phyloP scores from a whole-genome alignment of 2,888 invertebrate genomes.

The Microctonus aethiopoides region DNA sequence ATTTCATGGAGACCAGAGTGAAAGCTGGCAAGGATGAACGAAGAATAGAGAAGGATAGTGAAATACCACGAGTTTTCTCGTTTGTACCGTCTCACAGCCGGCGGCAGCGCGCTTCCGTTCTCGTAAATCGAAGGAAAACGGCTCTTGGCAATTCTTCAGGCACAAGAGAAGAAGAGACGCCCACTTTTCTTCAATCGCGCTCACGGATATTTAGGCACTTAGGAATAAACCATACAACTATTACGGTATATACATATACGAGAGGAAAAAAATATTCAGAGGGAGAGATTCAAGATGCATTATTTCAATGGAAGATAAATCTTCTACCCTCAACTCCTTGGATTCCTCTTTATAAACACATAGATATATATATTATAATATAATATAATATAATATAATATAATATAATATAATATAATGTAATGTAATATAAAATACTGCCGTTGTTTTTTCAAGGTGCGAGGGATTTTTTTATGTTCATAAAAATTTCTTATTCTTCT shows the following conservation, averaged over 20 bases:
- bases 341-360: not conserved
- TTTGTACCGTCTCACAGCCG: constrained; percentile 25
- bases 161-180: constrained; percentile 8
- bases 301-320: constrained; percentile 13
- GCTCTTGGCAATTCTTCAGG: constrained; percentile 33
- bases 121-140: constrained; percentile 35
- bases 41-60: not conserved
- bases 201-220: constrained; percentile 32
- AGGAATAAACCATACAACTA: constrained; percentile 27
- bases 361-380: not conserved
- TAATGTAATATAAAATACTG: too few species aligned
- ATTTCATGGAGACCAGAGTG: constrained; percentile 18
- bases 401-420: too few species aligned
- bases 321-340: not conserved
- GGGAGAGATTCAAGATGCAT: constrained; percentile 25
- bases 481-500: not conserved
- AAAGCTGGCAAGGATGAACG: not conserved
- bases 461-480: not conserved
- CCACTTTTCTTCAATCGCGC: constrained; percentile 24
- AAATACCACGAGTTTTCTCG: constrained; percentile 23
- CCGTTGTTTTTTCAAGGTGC: too few species aligned
- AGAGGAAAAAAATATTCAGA: constrained; percentile 15
- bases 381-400: too few species aligned
- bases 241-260: not conserved
- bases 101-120: constrained; percentile 23